Conservation (phyloP, 2,888 invertebrate species). For the Pachliopta kotzebuea region DNA sequence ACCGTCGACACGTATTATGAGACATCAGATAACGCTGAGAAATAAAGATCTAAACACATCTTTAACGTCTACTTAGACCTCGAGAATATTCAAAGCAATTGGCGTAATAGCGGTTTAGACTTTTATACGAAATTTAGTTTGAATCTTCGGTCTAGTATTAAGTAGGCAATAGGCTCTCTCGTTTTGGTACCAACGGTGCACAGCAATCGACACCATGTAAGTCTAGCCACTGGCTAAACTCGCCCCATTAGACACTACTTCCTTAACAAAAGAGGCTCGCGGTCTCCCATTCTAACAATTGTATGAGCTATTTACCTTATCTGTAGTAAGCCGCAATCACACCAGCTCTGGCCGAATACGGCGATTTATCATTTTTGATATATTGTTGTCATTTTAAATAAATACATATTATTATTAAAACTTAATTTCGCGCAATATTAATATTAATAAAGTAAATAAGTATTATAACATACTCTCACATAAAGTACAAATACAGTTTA, state of each 20-base stretch:
- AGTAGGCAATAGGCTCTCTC: constrained; percentile 45
- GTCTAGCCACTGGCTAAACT: constrained; percentile 66
- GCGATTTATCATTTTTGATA: constrained; percentile 36
- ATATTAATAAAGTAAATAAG: too few species aligned
- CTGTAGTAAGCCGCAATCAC: constrained; percentile 71
- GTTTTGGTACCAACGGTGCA: constrained; percentile 47
- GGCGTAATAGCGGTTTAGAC: constrained; percentile 50
- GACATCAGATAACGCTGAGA: constrained; percentile 26
- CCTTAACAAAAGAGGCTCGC: constrained; percentile 74
- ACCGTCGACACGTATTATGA: constrained; percentile 24
- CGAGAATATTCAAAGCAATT: constrained; percentile 25
- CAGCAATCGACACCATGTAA: constrained; percentile 75
- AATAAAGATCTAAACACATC: constrained; percentile 34
- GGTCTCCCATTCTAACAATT: constrained; percentile 74
- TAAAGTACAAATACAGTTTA: too few species aligned
- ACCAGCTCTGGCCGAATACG: constrained; percentile 54
- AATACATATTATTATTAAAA: neutral
- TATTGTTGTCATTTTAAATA: neutral
- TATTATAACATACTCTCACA: too few species aligned
- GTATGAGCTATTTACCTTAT: constrained; percentile 81
- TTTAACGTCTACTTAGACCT: constrained; percentile 17
- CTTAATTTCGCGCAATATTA: neutral
- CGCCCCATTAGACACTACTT: constrained; percentile 71
- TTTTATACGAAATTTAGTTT: constrained; percentile 55
- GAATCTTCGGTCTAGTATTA: constrained; percentile 45